Conservation (phyloP, 2,797 vertebrate genomes). For the Lacerta bilineata region DNA sequence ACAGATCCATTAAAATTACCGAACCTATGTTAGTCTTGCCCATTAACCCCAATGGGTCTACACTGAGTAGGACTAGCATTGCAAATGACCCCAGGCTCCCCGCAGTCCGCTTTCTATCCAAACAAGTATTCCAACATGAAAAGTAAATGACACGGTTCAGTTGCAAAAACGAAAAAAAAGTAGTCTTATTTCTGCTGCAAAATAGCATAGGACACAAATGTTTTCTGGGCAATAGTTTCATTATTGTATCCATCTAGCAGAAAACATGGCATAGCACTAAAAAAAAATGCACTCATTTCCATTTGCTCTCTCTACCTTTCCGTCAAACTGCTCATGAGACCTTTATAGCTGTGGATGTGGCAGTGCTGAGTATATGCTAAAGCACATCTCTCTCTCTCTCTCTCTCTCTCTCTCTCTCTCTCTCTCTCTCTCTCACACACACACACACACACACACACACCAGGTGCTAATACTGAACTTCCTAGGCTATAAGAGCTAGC, state of each 20-base stretch:
- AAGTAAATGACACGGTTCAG: constrained; percentile 16
- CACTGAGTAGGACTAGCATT: no score
- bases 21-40: no score
- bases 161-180: constrained; percentile 45
- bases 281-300: constrained; percentile 37
- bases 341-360: not conserved
- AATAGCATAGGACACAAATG: constrained; percentile 47
- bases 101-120: constrained; percentile 51
- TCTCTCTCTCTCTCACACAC: no score
- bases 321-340: not conserved
- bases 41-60: no score
- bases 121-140: constrained; percentile 37
- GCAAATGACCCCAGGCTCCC: no score
- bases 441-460: no score
- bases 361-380: not conserved
- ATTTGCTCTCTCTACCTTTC: not conserved
- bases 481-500: no score
- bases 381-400: no score
- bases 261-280: not conserved
- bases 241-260: constrained; percentile 45
- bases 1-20: no score
- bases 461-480: no score
- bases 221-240: constrained; percentile 61
- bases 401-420: no score
- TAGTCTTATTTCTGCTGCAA: constrained; percentile 47